Percentiles rank a stretch among this genome's conserved stretches.
phyloP scores from a whole-genome alignment of 2,113 vertebrate species.

The Pterocles gutturalis region DNA sequence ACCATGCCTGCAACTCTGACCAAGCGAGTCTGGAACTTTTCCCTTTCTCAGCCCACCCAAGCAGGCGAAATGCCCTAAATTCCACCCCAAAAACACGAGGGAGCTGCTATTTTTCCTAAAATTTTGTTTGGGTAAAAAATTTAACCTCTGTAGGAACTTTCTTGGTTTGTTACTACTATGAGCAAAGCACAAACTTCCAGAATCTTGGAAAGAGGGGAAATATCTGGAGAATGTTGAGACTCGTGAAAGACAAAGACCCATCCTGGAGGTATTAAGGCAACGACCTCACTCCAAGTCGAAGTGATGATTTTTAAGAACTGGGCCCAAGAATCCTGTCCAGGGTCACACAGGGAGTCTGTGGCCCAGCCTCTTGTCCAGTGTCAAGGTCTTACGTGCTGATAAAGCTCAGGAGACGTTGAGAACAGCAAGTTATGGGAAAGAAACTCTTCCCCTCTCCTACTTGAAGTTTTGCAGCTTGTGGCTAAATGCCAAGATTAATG shows the following conservation, averaged over 20 bases:
- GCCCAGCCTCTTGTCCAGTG: background rate
- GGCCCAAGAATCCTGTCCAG: background rate
- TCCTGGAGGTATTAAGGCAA: background rate
- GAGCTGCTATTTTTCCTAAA: background rate
- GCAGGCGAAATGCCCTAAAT: background rate
- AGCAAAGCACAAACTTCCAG: background rate
- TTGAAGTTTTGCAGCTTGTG: background rate
- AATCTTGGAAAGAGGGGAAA: background rate
- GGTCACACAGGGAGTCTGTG: background rate
- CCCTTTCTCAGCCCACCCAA: background rate
- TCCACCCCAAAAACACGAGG: background rate
- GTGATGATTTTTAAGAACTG: background rate
- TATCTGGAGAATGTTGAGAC: background rate
- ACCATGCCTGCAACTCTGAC: background rate
- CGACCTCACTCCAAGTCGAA: rapidly evolving
- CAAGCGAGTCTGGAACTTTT: background rate
- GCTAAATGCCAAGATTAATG: background rate
- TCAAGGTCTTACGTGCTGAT: background rate
- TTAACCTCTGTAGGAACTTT: background rate
- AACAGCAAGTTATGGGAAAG: background rate
- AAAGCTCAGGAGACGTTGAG: rapidly evolving
- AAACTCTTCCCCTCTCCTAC: background rate
- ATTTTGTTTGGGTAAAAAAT: background rate
- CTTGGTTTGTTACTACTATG: rapidly evolving
- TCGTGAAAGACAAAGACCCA: background rate